Evolutionary conservation across 2,113 vertebrate species (phyloP).

Genomic region (Xiphophorus maculatus): DNA sequence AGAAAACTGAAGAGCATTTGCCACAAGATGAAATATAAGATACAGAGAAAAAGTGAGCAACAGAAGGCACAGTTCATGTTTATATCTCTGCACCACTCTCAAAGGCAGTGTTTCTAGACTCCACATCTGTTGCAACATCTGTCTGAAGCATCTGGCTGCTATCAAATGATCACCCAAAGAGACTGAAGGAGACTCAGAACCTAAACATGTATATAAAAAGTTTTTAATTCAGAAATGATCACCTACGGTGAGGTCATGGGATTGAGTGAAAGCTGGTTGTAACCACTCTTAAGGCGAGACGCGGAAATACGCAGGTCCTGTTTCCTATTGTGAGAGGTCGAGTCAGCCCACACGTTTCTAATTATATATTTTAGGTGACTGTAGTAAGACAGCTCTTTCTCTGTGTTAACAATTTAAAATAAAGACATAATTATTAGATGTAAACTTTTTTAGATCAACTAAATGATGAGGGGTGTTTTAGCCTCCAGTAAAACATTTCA

Average conservation of each 20-base stretch:
- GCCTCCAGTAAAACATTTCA: background rate
- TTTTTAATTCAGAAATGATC: slow-evolving; percentile 2
- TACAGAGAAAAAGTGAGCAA: background rate
- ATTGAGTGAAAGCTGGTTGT: background rate
- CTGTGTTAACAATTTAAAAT: background rate
- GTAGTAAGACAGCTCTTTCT: too few species aligned
- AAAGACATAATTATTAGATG: background rate
- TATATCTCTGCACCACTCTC: slow-evolving; percentile 22
- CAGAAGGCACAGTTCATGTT: slow-evolving; percentile 2
- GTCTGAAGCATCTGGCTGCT: slow-evolving; percentile 46
- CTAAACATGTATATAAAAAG: background rate
- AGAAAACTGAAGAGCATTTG: background rate
- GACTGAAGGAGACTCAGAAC: slow-evolving; percentile 7
- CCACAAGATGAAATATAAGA: background rate
- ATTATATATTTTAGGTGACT: background rate
- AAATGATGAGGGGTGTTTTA: background rate
- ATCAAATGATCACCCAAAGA: slow-evolving; percentile 11
- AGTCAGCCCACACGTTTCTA: slow-evolving; percentile 34
- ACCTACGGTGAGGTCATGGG: slow-evolving; percentile 4
- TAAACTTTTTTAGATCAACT: background rate
- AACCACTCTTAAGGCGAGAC: slow-evolving; percentile 14
- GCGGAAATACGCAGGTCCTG: slow-evolving; percentile 62
- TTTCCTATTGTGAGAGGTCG: slow-evolving; percentile 57
- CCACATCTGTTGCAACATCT: slow-evolving; percentile 52
- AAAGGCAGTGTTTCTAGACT: background rate